Evolutionary conservation across 1,140 invertebrate species (phyloP), one percentile per base, ranked within the genome.

Genomic region (Metaphire vulgaris): DNA sequence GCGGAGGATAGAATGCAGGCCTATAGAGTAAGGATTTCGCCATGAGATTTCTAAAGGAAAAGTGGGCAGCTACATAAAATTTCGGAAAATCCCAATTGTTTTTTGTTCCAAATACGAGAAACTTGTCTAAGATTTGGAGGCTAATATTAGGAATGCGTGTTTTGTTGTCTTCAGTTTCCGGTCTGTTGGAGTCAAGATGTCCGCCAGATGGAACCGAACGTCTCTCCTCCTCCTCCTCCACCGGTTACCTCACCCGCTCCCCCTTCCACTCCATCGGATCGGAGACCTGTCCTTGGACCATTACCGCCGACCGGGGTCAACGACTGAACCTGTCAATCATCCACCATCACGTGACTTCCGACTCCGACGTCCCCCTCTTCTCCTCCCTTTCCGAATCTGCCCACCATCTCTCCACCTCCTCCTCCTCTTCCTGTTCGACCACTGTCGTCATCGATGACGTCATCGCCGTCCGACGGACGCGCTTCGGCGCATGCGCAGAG

Each of bases 271-370:
- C 69, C 1, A 31, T 33, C 12, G 69, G 69, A 32, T 71, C 69
- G 0, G 69, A 30, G 21, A 21, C 26, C 26, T 71, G 69, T 31
- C 69, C 69, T 31, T 71, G 69, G 69, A n/a, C 33, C 1, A 6
- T 71, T 26, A 71, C 14, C 28, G 69, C 32, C 6, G 1, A 0
- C 69, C 69, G 32, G 16, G 69, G 69, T 71, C 69, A 71, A 33
- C 29, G 69, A 21, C 30, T 71, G 30, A 29, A 71, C 29, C 16
- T 71, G 26, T 30, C 69, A 56, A 56, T 56, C 41, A 56, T 56
- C 41, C 41, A 56, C 41, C 41, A 12, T 21, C 6, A 21, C 41
- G 6, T 21, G 6, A 12, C 41, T 21, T 56, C 41, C 41, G 6
- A 6, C 41, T 56, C 41, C 41, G 41, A 56, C 21, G 6, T 56